Evolutionary conservation across 2,888 invertebrate species (phyloP).

Genomic region (Eubasilissa splendida): DNA sequence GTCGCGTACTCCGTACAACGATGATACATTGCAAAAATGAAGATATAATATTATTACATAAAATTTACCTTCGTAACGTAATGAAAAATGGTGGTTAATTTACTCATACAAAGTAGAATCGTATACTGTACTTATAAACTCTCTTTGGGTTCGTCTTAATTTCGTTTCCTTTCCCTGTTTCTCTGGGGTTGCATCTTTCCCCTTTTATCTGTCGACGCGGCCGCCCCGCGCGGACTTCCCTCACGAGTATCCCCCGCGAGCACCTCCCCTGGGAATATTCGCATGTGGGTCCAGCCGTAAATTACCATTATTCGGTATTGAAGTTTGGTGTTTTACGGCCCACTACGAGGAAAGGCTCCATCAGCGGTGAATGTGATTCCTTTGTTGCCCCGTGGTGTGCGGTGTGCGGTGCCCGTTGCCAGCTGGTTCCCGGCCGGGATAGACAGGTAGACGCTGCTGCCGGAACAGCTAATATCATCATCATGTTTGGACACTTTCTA

Average conservation of each 20-base stretch:
- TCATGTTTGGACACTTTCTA: background rate
- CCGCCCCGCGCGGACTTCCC: background rate
- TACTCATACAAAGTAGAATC: too few species aligned
- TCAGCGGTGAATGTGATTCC: conserved; percentile 35
- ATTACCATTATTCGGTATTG: conserved; percentile 57
- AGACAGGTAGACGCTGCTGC: conserved; percentile 39
- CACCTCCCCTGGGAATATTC: conserved; percentile 27
- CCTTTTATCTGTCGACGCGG: too few species aligned
- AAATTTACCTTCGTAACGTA: too few species aligned
- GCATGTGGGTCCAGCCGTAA: conserved; percentile 47
- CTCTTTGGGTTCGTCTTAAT: background rate
- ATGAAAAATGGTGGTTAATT: too few species aligned
- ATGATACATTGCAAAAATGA: too few species aligned
- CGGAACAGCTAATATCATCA: background rate
- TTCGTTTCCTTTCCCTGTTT: background rate
- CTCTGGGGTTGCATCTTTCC: too few species aligned
- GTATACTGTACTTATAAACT: too few species aligned
- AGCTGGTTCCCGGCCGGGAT: background rate
- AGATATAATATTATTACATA: too few species aligned
- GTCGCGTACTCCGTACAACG: too few species aligned
- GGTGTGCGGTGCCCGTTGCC: background rate
- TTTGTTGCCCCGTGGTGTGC: conserved; percentile 4
- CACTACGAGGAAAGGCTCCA: conserved; percentile 27
- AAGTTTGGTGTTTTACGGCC: conserved; percentile 56
- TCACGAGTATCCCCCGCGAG: background rate